Evolutionary conservation across 2,888 invertebrate species (phyloP).

Genomic region (Tanytarsus gracilentus): DNA sequence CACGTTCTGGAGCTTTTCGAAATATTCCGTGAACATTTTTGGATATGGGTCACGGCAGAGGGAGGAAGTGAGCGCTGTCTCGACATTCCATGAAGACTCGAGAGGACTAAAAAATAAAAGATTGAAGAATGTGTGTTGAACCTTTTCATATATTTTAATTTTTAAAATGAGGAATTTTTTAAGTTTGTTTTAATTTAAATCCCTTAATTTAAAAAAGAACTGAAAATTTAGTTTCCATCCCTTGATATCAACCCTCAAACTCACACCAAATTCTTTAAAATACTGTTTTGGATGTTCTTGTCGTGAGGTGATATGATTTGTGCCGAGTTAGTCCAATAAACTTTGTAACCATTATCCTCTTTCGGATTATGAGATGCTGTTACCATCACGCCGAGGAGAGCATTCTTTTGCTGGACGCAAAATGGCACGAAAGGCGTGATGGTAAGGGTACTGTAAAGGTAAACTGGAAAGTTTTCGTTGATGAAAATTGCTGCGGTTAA

Average conservation of each 20-base stretch:
- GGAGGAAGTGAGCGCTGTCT: constrained; percentile 46
- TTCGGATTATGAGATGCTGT: constrained; percentile 96
- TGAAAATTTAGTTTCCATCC: neutral
- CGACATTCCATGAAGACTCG: constrained; percentile 67
- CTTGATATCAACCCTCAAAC: constrained; percentile 32
- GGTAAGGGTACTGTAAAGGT: constrained; percentile 66
- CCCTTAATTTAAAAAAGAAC: neutral
- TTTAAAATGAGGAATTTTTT: neutral
- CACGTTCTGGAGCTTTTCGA: constrained; percentile 48
- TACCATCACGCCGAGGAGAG: constrained; percentile 83
- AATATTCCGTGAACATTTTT: constrained; percentile 60
- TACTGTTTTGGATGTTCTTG: constrained; percentile 69
- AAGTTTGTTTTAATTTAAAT: neutral
- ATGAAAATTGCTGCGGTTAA: constrained; percentile 78
- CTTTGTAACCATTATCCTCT: constrained; percentile 95
- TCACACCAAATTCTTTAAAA: constrained; percentile 61
- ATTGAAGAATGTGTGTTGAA: no score
- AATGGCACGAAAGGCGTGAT: constrained; percentile 95
- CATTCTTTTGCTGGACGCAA: constrained; percentile 60
- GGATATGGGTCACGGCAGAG: constrained; percentile 60
- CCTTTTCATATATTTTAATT: no score
- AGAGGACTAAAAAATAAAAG: constrained; percentile 50
- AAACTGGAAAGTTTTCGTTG: constrained; percentile 64
- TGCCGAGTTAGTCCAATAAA: constrained; percentile 90
- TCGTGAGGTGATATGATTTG: constrained; percentile 94